Evolutionary conservation across 2,113 vertebrate genomes (phyloP).

Genomic region (Stictonetta naevosa): DNA sequence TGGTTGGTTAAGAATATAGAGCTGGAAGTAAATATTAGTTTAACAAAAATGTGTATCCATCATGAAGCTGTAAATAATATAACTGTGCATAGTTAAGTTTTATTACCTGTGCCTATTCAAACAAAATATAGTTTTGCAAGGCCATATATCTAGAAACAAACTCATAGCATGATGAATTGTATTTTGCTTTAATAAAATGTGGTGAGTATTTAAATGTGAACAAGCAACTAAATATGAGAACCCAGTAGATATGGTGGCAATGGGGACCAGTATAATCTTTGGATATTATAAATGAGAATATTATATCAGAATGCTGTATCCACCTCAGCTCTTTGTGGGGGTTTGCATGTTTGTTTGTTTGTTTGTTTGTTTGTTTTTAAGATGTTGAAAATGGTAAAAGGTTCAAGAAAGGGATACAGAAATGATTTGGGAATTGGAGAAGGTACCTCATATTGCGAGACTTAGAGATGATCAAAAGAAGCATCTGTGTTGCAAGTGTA

Average conservation of each 20-base stretch:
- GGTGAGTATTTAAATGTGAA: not conserved
- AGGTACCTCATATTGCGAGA: not conserved
- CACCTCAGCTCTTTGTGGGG: not conserved
- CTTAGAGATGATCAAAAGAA: not conserved
- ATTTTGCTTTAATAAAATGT: not conserved
- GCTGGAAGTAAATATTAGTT: not conserved
- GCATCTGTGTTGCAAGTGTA: not conserved
- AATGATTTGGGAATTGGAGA: not conserved
- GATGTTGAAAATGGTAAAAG: not conserved
- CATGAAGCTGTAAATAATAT: not conserved
- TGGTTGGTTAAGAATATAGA: not conserved
- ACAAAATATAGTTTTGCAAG: not conserved
- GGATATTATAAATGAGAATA: not conserved
- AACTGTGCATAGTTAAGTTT: not conserved
- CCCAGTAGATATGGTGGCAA: not conserved
- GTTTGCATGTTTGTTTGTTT: too few relatives aligned
- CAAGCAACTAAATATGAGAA: slow-evolving; percentile 18
- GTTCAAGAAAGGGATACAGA: not conserved
- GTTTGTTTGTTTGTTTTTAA: not conserved
- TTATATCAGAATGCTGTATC: not conserved
- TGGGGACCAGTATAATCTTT: not conserved
- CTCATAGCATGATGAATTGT: not conserved
- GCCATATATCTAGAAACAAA: not conserved
- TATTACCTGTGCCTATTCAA: not conserved
- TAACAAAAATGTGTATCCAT: not conserved